phyloP scores from a whole-genome alignment of 2,797 vertebrate species.

The Coregonus suidteri region DNA sequence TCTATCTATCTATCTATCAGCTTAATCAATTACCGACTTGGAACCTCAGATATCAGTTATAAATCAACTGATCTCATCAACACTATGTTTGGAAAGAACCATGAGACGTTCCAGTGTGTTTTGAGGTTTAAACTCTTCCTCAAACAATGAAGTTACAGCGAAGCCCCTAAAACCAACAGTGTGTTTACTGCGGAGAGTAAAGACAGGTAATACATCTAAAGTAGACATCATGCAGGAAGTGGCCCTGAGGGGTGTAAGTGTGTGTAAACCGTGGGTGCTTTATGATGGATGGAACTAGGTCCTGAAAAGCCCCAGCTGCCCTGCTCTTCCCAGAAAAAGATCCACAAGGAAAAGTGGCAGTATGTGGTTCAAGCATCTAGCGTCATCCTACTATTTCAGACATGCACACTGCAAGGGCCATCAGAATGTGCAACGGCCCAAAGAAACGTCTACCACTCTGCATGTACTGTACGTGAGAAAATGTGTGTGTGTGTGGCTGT shows the following conservation, averaged over 20 bases:
- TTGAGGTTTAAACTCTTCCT: background rate
- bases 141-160: background rate
- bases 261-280: slow-evolving; percentile 59
- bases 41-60: background rate
- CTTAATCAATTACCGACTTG: background rate
- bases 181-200: background rate
- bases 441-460: slow-evolving; percentile 33
- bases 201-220: background rate
- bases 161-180: background rate
- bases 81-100: background rate
- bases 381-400: slow-evolving; percentile 75
- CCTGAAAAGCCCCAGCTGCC: slow-evolving; percentile 72
- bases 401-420: slow-evolving; percentile 61
- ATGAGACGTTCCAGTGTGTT: background rate
- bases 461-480: slow-evolving; percentile 31
- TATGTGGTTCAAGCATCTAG: slow-evolving; percentile 75
- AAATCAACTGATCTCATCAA: background rate
- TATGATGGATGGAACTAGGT: slow-evolving; percentile 68
- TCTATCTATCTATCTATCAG: no score
- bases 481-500: background rate
- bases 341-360: slow-evolving; percentile 63
- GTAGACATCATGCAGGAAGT: no score
- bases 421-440: slow-evolving; percentile 61
- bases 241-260: slow-evolving; percentile 28
- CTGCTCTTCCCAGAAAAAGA: slow-evolving; percentile 67